Evolutionary conservation across 2,113 vertebrate genomes (phyloP), one percentile per base, ranked within the genome.

Genomic region (Athene noctua): DNA sequence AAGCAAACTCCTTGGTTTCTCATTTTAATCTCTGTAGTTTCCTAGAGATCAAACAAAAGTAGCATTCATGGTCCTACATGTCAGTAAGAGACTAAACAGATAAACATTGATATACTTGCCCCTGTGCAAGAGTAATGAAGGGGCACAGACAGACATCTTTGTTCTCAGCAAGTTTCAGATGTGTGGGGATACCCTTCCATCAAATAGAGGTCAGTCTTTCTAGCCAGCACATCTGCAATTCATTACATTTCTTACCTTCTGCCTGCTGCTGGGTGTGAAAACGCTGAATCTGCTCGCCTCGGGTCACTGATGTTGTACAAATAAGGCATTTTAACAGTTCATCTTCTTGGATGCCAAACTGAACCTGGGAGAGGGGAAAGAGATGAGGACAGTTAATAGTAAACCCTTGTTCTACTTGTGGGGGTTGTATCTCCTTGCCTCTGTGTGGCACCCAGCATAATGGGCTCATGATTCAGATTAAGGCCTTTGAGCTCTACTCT

Each of bases 241-340:
- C 44, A 62, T 86, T 70, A 47, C 27, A 57, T 12, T 42, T 52
- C 91, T 77, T 93, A 98, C 98, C 98, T 88, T 98, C 98, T 34
- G 98, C 98, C 65, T 98, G 98, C 92, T 98, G 98, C 79, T 98
- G 97, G 74, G 94, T 98, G 96, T 98, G 98, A 70, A 98, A 97
- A 42, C 98, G 96, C 51, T 97, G 97, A 59, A 98, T 98, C 81
- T 98, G 95, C 81, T 98, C 98, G 0, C 98, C 98, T 80, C 98
- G 92, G 34, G 98, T 98, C 85, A 98, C 70, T 0, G 98, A 98
- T 13, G 89, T 94, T 0, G 98, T 98, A 92, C 97, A 98, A 78
- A 94, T 93, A 47, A 98, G 95, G 86, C 98, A 98, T 90, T 96
- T 98, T 88, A 98, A 88, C n/a, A 98, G 77, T 32, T 98, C 98